Evolutionary conservation across 2,888 invertebrate species (phyloP).

Genomic region (Lutraria lutraria): DNA sequence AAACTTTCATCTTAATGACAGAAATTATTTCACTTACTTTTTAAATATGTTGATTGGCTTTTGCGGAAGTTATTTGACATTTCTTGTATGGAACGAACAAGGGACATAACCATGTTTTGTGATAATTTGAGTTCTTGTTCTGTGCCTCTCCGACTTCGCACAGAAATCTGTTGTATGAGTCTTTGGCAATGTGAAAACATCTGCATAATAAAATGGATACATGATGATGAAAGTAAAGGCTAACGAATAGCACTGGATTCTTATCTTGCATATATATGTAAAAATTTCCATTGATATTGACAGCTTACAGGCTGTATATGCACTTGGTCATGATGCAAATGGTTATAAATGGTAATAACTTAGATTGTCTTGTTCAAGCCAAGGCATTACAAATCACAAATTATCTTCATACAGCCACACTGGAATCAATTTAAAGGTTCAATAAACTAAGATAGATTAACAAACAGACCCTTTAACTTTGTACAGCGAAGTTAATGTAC

Average conservation of each 20-base stretch:
- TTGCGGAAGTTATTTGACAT: conserved; percentile 93
- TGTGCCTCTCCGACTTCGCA: conserved; percentile 82
- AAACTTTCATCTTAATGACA: too few species aligned
- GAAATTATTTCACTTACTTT: conserved; percentile 88
- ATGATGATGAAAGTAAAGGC: not conserved
- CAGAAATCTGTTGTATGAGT: conserved; percentile 89
- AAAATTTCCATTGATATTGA: too few species aligned
- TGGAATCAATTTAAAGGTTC: too few species aligned
- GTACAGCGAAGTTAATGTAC: too few species aligned
- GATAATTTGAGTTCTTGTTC: conserved; percentile 92
- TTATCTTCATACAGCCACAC: too few species aligned
- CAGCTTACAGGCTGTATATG: not conserved
- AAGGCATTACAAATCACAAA: too few species aligned
- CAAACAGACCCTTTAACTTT: too few species aligned
- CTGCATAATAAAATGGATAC: conserved; percentile 77
- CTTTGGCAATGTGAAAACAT: conserved; percentile 89
- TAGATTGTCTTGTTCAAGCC: too few species aligned
- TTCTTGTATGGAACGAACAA: conserved; percentile 95
- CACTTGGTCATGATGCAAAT: not conserved
- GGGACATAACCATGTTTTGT: conserved; percentile 93
- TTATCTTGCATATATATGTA: too few species aligned
- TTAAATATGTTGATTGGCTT: conserved; percentile 95
- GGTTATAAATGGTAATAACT: not conserved
- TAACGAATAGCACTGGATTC: too few species aligned
- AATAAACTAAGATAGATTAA: too few species aligned